Base-by-base conservation (phyloP, 2,113 vertebrate genomes). In the Scatophagus argus region DNA sequence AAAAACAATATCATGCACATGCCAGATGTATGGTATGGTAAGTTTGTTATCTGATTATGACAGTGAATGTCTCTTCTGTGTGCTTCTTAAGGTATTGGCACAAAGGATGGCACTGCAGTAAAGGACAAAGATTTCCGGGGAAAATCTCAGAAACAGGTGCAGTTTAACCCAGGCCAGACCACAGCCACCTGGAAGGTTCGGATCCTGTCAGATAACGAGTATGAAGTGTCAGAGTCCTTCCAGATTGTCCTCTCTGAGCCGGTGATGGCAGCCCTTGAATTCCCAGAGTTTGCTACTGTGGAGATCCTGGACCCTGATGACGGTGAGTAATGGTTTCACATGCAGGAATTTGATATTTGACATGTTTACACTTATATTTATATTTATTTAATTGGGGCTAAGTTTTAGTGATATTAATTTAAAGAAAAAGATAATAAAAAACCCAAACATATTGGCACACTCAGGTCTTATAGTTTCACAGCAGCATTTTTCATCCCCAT, bases 151-250 rank as follows among this genome's bases (percentile, higher is more conserved):
- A 97, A 95, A 64, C 98, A 99, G 81, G 97, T 99, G 74, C 98
- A 99, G 89, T 99, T 99, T 90, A 99, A 98, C 90, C 97, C 98
- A 0, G 97, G 98, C 54, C 98, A 99, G 90, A 97, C 93, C 58
- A 93, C 93, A 25, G 97, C 97, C 80, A 95, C 92, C 0, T 99
- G 98, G 98, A 91, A 93, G 77, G 96, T 99, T n/a, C 92, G 94
- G 38, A 94, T 99, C 90, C 65, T 97, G 81, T 87, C 93, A 0
- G 98, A 99, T 2, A 92, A 79, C 8, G 84, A 95, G 49, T 97
- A 96, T 1, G 98, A 99, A 73, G 95, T 92, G 43, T 96, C 96
- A 0, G 97, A 99, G 85, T 95, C 87, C 38, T 99, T 99, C 88
- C 96, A 96, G 83, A 96, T 99, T 66, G 86, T 96, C 38, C 93